These are phyloP conservation scores for Petroica traversi DNA, from an alignment of 2,113 vertebrate genomes.

Conservation along the genomic window DNA sequence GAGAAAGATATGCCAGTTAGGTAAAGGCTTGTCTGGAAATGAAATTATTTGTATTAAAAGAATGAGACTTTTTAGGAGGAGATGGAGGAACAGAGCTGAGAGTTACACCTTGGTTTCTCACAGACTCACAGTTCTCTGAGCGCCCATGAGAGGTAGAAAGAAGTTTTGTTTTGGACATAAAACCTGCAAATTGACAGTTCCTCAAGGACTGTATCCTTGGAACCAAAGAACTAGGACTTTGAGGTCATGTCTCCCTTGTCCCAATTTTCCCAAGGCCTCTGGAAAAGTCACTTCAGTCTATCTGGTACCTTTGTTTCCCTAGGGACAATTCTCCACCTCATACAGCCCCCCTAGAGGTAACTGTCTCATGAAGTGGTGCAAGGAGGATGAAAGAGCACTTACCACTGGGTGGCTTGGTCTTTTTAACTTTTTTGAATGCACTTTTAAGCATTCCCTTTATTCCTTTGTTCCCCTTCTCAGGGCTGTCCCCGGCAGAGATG, in stretches of 20 bases:
- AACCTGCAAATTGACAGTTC: neutral
- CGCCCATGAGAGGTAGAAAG: neutral
- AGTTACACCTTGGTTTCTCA: neutral
- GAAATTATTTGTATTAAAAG: neutral
- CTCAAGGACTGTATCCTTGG: neutral
- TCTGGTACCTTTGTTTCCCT: rapidly evolving
- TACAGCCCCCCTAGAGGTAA: neutral
- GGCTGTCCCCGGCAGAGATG: neutral
- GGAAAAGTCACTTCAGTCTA: neutral
- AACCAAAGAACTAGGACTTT: neutral
- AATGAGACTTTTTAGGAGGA: neutral
- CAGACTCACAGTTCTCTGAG: neutral
- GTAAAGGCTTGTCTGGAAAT: neutral
- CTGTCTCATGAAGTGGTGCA: neutral
- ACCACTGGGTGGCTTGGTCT: constrained; percentile 46
- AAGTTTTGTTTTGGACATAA: neutral
- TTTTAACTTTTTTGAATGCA: constrained; percentile 35
- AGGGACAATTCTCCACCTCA: neutral
- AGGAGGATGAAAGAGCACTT: neutral
- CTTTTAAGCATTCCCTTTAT: neutral
- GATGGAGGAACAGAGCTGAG: neutral
- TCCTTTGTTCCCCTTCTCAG: constrained; percentile 50
- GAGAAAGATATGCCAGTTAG: neutral
- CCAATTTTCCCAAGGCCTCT: neutral
- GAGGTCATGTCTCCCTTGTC: neutral